phyloP scores from a whole-genome alignment of 2,888 invertebrate species.

The Thymelicus lineola region DNA sequence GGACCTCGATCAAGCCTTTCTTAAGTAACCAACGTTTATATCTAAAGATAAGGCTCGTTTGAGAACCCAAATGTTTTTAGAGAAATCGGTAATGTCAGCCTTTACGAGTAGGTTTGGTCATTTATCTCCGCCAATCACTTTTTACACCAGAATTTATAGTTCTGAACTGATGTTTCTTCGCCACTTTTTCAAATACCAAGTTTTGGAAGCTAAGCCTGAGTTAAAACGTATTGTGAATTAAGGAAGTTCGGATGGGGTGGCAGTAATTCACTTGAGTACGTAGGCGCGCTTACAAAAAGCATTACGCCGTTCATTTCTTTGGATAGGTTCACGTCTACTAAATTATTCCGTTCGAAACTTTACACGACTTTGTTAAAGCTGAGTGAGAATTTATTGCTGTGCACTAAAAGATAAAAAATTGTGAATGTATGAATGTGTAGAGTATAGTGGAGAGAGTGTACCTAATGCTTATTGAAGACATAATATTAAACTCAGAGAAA shows the following conservation, averaged over 20 bases:
- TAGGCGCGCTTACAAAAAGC: conserved; percentile 15
- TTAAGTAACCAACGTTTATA: neutral
- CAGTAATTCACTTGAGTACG: conserved; percentile 13
- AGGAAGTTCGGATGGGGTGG: conserved; percentile 7
- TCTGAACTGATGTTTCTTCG: conserved; percentile 18
- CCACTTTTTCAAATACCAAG: conserved; percentile 1
- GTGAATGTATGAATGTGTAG: too few relatives aligned
- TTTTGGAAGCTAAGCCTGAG: neutral
- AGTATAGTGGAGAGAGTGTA: too few relatives aligned
- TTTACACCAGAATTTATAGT: conserved; percentile 29
- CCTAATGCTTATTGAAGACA: too few relatives aligned
- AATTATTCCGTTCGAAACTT: conserved; percentile 13
- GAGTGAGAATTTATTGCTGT: neutral
- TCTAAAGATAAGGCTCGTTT: neutral
- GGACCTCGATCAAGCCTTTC: too few relatives aligned
- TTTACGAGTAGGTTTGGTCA: conserved; percentile 6
- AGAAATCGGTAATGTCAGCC: conserved; percentile 18
- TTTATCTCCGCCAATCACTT: conserved; percentile 28
- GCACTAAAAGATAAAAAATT: too few relatives aligned
- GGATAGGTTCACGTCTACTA: conserved; percentile 14
- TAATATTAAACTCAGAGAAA: too few relatives aligned
- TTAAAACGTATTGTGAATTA: conserved; percentile 1
- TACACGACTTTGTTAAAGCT: neutral
- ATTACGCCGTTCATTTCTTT: conserved; percentile 16
- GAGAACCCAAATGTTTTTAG: conserved; percentile 7